These are phyloP conservation scores for Diadophis punctatus DNA, from an alignment of 2,113 vertebrate genomes.

Conservation along the genomic window DNA sequence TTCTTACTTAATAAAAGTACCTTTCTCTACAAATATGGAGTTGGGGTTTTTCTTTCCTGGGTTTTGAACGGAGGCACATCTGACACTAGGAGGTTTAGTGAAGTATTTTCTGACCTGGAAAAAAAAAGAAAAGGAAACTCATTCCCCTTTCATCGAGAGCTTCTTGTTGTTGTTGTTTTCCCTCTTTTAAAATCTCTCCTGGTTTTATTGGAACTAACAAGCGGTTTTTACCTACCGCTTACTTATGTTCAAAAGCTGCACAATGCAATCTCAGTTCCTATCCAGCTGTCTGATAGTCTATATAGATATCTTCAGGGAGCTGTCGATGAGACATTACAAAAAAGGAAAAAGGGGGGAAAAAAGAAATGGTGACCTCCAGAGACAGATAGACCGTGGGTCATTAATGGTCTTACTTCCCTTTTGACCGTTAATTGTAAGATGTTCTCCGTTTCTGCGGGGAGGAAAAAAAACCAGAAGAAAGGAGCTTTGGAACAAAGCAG, in stretches of 20 bases:
- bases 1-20: no score
- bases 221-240: constrained; percentile 3
- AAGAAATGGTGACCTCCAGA: constrained; percentile 32
- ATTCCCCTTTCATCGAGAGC: neutral
- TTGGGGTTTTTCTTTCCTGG: no score
- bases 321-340: constrained; percentile 29
- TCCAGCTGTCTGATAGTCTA: constrained; percentile 49
- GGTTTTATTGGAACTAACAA: constrained; percentile 20
- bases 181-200: neutral
- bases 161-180: neutral
- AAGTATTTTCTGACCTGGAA: neutral
- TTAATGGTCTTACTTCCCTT: constrained; percentile 29
- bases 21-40: no score
- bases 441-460: neutral
- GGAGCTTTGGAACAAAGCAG: neutral
- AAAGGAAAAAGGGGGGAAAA: neutral
- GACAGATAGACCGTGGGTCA: constrained; percentile 11
- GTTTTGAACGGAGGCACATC: no score
- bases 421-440: neutral
- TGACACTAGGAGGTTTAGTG: neutral
- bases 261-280: constrained; percentile 31
- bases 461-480: neutral
- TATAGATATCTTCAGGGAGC: constrained; percentile 33
- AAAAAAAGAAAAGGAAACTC: neutral
- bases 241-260: constrained; percentile 19